Base-by-base conservation (phyloP, 2,888 invertebrate species). In the Rotaria macrura region DNA sequence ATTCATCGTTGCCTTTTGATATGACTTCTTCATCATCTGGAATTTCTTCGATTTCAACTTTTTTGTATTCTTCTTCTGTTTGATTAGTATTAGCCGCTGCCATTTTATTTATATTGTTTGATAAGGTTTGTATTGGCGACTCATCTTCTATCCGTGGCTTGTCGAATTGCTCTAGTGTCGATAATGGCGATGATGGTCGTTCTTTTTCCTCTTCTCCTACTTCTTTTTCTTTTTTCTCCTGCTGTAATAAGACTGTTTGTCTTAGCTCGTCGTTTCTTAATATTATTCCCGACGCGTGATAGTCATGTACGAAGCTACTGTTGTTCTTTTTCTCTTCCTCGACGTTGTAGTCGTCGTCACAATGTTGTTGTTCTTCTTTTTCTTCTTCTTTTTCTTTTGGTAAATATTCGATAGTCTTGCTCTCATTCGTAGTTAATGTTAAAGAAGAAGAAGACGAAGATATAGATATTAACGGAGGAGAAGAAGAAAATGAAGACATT, bases 211-310 rank as follows among this genome's bases (percentile, higher is more conserved):
- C 20, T 65, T 38, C 20, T 65, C 20, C 34, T 65, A 34, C 65
- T 65, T 29, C 29, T 65, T 65, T 29, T 34, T 65, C 65, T 65
- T 65, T 34, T 34, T 65, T 65, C 65, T 65, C 65, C 38, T 65
- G 34, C 34, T 65, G 65, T 65, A 65, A 20, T 34, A 65, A 65
- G 65, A 29, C 65, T 34, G 34, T 65, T 65, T 65, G 65, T 65
- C 34, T 34, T 65, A 34, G 65, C 12, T 65, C 65, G 65, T 65
- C 65, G 65, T 65, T 65, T 65, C 34, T 65, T 34, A 34, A 65
- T 65, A 65, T 65, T 65, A 65, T 65, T 65, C 65, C 65, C 65
- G 65, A 65, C 34, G 65, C 65, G 65, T 65, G 65, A 34, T 65
- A 65, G 65, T 65, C 65, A 34, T 65, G 65, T 65, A 65, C 20